Evolutionary conservation across 2,888 invertebrate genomes (phyloP), one percentile per base, ranked within the genome.

Genomic region (Scrobipalpa costella): DNA sequence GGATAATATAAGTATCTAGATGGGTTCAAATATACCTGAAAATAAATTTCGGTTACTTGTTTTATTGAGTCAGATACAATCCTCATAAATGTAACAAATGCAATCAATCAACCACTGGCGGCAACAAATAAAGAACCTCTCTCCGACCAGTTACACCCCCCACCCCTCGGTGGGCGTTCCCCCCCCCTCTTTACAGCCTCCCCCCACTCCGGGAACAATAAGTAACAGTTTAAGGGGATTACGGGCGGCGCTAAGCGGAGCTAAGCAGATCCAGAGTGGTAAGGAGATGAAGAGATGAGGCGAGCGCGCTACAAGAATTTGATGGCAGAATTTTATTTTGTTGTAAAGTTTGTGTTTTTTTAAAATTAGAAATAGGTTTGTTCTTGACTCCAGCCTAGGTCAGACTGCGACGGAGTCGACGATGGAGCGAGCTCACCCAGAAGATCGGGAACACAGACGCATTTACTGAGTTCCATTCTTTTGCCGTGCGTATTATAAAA

Each of bases 171-270:
- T 21, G 50, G 50, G 50, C 50, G 50, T 50, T 50, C 11, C 50
- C 19, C 50, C 50, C 21, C 11, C 15, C 50, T 2, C 50, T 7
- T 21, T 11, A 21, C 8, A 9, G 1, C 11, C 19, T 11, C 19
- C 7, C 19, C 17, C 19, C 7, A 7, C 7, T 3, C 50, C 11
- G 50, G 11, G 50, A 50, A 50, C 50, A 55, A 59, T 36, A 33
- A 75, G 78, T 77, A 73, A 74, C 74, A 71, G 74, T 77, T 76
- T 78, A 78, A 78, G 76, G 70, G 75, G 76, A 78, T 78, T 77
- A 77, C 63, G 52, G 66, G 61, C 62, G 58, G 55, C 62, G 59
- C 61, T 66, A 64, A 67, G 59, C 58, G 36, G 62, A 49, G 59
- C 52, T 62, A 13, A 55, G 44, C 50, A 50, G 21, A 50, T 21